phyloP scores from a whole-genome alignment of 1,140 invertebrate genomes.

The Heliconius eleuchia region DNA sequence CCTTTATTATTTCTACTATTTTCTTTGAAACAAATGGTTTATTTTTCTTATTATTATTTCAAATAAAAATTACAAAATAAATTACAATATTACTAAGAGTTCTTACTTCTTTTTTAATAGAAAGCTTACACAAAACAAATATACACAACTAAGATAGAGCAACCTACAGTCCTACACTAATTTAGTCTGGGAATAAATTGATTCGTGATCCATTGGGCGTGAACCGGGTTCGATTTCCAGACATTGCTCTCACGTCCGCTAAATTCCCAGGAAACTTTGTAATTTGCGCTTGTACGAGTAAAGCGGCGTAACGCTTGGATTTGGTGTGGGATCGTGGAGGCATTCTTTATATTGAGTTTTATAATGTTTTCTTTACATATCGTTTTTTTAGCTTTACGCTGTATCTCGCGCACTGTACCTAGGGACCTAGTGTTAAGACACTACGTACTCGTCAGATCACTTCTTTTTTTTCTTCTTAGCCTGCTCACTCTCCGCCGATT shows the following conservation, averaged over 20 bases:
- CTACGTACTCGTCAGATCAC: no score
- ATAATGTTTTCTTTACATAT: background rate
- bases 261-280: conserved; percentile 18
- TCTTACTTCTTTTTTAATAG: background rate
- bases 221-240: conserved; percentile 24
- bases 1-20: background rate
- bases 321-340: background rate
- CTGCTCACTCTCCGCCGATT: no score
- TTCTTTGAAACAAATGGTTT: no score
- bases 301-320: background rate
- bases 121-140: background rate
- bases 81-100: no score
- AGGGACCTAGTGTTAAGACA: no score
- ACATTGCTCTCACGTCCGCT: conserved; percentile 18
- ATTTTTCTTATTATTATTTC: no score
- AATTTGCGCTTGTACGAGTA: background rate
- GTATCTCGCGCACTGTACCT: no score
- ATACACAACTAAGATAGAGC: background rate
- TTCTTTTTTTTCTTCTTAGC: no score
- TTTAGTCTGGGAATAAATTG: conserved; percentile 17
- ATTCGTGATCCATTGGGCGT: conserved; percentile 26
- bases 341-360: background rate
- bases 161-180: background rate
- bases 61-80: no score
- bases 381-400: background rate